Evolutionary conservation across 1,140 invertebrate genomes (phyloP).

Genomic region (Lasioglossum baleicum): DNA sequence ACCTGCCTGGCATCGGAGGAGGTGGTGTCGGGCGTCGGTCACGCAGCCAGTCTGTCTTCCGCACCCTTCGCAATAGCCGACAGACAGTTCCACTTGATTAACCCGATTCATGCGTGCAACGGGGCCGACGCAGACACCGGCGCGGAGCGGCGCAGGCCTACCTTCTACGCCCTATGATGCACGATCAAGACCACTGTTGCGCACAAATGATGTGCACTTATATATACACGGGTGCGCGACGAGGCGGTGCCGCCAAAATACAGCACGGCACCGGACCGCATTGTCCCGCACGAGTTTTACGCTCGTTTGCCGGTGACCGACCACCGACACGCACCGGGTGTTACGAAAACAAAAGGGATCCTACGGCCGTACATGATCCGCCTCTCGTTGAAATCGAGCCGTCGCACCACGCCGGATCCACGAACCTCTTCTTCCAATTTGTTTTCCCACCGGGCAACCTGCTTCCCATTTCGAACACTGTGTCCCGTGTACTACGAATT

Average conservation of each 20-base stretch:
- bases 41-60: conserved; percentile 53
- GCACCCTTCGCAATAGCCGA: conserved; percentile 55
- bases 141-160: conserved; percentile 44
- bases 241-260: conserved; percentile 52
- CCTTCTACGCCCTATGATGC: conserved; percentile 43
- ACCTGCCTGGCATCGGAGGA: conserved; percentile 67
- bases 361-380: conserved; percentile 12
- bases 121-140: conserved; percentile 56
- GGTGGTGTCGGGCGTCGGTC: conserved; percentile 58
- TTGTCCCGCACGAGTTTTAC: conserved; percentile 66
- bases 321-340: conserved; percentile 57
- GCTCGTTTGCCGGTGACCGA: conserved; percentile 63
- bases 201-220: conserved; percentile 57
- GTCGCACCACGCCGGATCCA: not conserved
- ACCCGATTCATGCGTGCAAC: conserved; percentile 75
- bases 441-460: not conserved
- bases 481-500: no score
- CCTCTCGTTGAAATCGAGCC: conserved; percentile 15
- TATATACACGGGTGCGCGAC: conserved; percentile 31
- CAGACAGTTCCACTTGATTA: conserved; percentile 78
- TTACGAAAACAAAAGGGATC: conserved; percentile 47
- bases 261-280: conserved; percentile 42
- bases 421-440: not conserved
- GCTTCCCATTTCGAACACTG: not conserved
- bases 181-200: conserved; percentile 55